Evolutionary conservation across 2,888 invertebrate species (phyloP), one percentile per base, ranked within the genome.

Genomic region (Hyppa rectilinea): DNA sequence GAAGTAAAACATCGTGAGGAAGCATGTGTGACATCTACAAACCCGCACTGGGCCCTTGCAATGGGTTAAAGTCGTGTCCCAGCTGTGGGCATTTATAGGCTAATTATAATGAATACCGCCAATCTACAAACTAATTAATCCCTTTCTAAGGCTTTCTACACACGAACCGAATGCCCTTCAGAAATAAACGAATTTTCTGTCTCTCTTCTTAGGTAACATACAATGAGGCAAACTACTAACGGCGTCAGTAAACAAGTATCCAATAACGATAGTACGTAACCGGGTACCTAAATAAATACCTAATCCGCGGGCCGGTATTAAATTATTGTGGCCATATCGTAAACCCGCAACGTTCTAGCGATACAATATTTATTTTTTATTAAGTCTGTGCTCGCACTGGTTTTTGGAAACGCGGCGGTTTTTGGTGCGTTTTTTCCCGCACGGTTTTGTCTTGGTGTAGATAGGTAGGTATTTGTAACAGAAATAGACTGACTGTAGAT

Each of bases 291-390:
- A 92, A 94, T 93, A 94, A 93, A 93, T 93, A 92, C 88, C 92
- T 93, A 93, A 94, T 92, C 89, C 91, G 83, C 85, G 86, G 80
- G 80, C 74, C 65, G 87, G 89, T 91, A 93, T 93, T 93, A 94
- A 93, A 93, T 94, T 93, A 93, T 93, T 91, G 91, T 85, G 89
- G 90, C 87, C 83, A 91, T 93, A 93, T 93, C 94, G 94, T 94
- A 93, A 93, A 93, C 89, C 89, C 83, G 71, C 88, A 87, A 87
- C 83, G 91, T 87, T 88, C 86, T 81, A 83, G 88, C 89, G 82
- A 92, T 92, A 91, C 91, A 91, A 92, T 93, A 93, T 94, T 94
- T 94, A 94, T 94, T 93, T 94, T n/a, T 93, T 94, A 93, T 92
- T 91, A 89, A 91, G 87, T 89, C 82, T 71, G 26, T 45, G 12